Base-by-base conservation (phyloP, 2,797 vertebrate genomes). In the Scyliorhinus canicula region DNA sequence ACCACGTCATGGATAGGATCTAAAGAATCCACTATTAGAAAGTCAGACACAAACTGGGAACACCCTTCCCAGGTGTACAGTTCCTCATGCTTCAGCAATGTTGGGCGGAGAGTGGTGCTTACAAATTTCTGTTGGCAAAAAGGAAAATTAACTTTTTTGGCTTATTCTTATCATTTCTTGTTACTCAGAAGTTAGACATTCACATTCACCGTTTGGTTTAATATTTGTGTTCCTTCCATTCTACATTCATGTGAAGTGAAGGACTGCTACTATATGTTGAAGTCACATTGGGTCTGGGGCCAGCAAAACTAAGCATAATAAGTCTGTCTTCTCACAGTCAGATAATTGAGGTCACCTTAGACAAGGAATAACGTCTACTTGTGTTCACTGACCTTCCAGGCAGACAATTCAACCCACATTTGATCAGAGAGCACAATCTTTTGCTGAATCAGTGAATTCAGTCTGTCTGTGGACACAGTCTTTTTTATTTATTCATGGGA, bases 61-160 rank as follows among this genome's bases (percentile, higher is more conserved):
- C 98, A 98, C 95, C 96, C 97, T 67, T 98, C 96, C 99, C 98
- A 99, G 96, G 96, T 95, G 93, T 97, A 98, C 31, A 99, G 96
- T 19, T 98, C 97, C 0, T 96, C 95, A 95, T 97, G 97, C 0
- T 96, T 95, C 47, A 98, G 96, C 35, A 98, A 95, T 0, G 98
- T 98, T 65, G 97, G 98, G 77, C 97, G 97, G 95, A 99, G 57
- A 0, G 98, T 98, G 0, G 98, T 98, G 93, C 98, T 98, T 95
- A 99, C 98, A 95, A 99, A 99, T 95, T 99, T 99, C 99, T 99
- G 96, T 12, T 95, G 52, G 91, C 31, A 47, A 69, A 50, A 95
- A 55, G 63, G 55, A 60, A 65, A 84, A 95, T 65, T 44, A 94
- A 19, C 31, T 71, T 74, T n/a, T 71, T 94, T 74, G 24, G 88